Conservation (phyloP, 2,797 vertebrate genomes). For the Darevskia nairensis region DNA sequence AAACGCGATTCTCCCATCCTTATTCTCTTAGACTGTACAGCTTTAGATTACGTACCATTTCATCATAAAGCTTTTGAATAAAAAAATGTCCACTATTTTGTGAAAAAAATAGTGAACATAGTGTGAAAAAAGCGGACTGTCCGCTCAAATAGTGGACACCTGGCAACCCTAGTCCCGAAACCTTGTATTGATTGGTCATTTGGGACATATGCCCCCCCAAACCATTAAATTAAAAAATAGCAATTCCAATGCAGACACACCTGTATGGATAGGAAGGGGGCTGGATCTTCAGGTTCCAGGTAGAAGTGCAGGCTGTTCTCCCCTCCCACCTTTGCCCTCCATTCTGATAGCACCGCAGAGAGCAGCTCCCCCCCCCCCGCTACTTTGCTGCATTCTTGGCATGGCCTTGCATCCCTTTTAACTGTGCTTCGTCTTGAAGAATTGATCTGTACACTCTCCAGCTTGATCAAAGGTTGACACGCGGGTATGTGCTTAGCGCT, state of each 20-base stretch:
- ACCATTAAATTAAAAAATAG: too few relatives aligned
- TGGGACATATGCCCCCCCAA: neutral
- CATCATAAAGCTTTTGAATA: too few relatives aligned
- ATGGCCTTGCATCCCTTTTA: conserved; percentile 50
- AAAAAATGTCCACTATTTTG: too few relatives aligned
- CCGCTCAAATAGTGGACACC: too few relatives aligned
- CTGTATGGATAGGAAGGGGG: neutral
- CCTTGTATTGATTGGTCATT: neutral
- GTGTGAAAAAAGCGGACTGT: too few relatives aligned
- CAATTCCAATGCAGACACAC: neutral
- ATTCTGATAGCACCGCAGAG: conserved; percentile 33
- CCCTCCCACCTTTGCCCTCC: conserved; percentile 23
- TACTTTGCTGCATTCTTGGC: conserved; percentile 36
- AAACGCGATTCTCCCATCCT: too few relatives aligned
- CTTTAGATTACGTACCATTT: too few relatives aligned
- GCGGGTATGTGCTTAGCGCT: conserved; percentile 33
- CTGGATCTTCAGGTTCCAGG: neutral
- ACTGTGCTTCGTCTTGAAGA: conserved; percentile 50
- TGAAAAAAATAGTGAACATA: too few relatives aligned
- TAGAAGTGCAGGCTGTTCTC: neutral
- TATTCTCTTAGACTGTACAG: too few relatives aligned
- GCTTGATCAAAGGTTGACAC: conserved; percentile 66
- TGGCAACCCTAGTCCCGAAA: too few relatives aligned
- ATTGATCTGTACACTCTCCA: conserved; percentile 57
- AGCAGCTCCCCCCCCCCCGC: neutral